A percentile compares a stretch with the other conserved stretches of the same genome.
phyloP scores from a whole-genome alignment of 2,113 vertebrate genomes.

The Empidonax alnorum region DNA sequence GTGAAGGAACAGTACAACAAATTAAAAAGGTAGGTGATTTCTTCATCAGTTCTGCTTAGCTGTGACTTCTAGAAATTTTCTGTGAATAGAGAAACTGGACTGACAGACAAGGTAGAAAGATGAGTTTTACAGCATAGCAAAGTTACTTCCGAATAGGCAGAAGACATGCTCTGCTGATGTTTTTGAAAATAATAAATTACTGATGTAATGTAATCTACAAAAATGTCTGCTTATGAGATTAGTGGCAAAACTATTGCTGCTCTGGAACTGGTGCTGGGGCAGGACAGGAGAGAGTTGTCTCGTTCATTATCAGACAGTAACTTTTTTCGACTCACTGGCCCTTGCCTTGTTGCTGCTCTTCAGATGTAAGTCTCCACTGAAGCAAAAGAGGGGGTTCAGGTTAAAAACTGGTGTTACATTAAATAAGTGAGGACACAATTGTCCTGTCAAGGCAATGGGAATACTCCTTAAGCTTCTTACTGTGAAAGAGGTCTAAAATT shows the following conservation, averaged over 20 bases:
- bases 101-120: neutral
- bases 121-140: neutral
- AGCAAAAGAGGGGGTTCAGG: accelerated
- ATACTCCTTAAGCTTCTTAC: neutral
- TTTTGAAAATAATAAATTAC: neutral
- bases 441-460: neutral
- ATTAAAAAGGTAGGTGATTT: neutral
- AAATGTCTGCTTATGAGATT: neutral
- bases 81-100: neutral
- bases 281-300: neutral
- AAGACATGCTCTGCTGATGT: neutral
- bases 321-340: neutral
- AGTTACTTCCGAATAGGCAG: neutral
- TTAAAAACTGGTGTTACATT: neutral
- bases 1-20: neutral
- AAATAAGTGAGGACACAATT: neutral
- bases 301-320: neutral
- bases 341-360: neutral
- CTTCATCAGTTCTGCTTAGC: neutral
- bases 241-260: neutral
- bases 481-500: neutral
- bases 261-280: neutral
- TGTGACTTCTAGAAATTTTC: neutral
- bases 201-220: neutral
- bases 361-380: neutral